Conservation (phyloP, 2,797 vertebrate genomes). For the Poecilia gillii region DNA sequence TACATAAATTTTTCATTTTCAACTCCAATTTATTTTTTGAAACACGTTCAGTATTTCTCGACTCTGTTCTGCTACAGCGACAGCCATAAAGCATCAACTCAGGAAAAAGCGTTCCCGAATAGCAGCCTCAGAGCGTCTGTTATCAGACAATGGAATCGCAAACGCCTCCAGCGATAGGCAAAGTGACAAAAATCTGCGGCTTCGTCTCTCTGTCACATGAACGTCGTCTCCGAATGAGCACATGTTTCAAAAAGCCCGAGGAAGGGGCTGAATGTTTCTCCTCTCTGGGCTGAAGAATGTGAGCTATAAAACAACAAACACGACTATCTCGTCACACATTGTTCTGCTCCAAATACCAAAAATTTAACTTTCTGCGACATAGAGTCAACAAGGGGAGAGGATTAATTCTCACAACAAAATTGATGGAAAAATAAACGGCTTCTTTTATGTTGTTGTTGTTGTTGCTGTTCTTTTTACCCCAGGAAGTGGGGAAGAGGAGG, state of each 20-base stretch:
- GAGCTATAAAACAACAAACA: slow-evolving; percentile 47
- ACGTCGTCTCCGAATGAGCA: slow-evolving; percentile 6
- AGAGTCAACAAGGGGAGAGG: slow-evolving; percentile 19
- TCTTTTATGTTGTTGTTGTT: neutral
- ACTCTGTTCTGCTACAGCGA: neutral
- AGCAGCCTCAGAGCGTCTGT: slow-evolving; percentile 19
- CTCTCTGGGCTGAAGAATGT: slow-evolving; percentile 41
- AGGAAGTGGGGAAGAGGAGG: neutral
- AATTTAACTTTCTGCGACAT: slow-evolving; percentile 44
- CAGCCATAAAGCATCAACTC: neutral
- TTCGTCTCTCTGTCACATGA: neutral
- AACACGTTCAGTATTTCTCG: neutral
- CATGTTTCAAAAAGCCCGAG: slow-evolving; percentile 10
- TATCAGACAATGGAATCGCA: slow-evolving; percentile 19
- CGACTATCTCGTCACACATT: slow-evolving; percentile 45
- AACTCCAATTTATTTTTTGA: neutral
- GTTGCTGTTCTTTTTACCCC: neutral
- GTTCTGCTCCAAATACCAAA: slow-evolving; percentile 18
- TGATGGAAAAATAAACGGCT: slow-evolving; percentile 17
- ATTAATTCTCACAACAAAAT: slow-evolving; percentile 9
- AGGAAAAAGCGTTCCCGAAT: neutral
- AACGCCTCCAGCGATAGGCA: neutral
- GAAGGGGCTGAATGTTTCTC: slow-evolving; percentile 11
- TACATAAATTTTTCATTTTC: neutral
- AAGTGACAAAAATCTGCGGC: slow-evolving; percentile 11